Percentiles rank a stretch among this genome's conserved stretches.
These are phyloP conservation scores for Rattus norvegicus DNA, from an alignment of 2,113 vertebrate species.

Conservation along the genomic window GRCr8 NC_086029.1:85923501-85924000, in stretches of 20 bases:
- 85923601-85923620: neutral
- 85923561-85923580: neutral
- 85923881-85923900: constrained; percentile 43
- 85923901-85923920: constrained; percentile 54
- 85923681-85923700: constrained; percentile 54
- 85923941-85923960: constrained; percentile 67
- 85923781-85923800: too few relatives aligned
- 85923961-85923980: constrained; percentile 21
- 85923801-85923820: too few relatives aligned
- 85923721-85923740: neutral
- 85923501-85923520: neutral
- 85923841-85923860: constrained; percentile 62
- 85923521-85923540: neutral
- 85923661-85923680: neutral
- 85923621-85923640: constrained; percentile 48
- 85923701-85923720: constrained; percentile 5
- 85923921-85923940: constrained; percentile 63
- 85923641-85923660: neutral
- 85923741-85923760: neutral
- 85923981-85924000: neutral
- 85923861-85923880: constrained; percentile 58
- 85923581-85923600: neutral
- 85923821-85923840: too few relatives aligned
- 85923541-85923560: neutral
- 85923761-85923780: too few relatives aligned